Evolutionary conservation across 2,113 vertebrate genomes (phyloP).

Genomic region (Corythoichthys intestinalis): DNA sequence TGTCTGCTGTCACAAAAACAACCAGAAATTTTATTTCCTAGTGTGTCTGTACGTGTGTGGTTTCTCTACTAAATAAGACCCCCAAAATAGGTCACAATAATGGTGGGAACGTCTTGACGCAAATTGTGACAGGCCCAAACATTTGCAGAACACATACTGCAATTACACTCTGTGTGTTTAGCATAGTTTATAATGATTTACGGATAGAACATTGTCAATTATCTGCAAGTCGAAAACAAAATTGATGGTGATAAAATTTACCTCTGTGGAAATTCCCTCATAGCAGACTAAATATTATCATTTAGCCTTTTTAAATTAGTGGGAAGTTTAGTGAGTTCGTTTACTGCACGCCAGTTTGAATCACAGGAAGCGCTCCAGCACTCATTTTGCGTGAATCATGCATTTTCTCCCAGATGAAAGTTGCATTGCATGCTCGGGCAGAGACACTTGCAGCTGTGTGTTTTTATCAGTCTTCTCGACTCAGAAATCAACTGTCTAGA

Average conservation of each 20-base stretch:
- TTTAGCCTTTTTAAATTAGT: conserved; percentile 54
- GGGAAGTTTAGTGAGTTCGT: conserved; percentile 47
- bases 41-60: not conserved
- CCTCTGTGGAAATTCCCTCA: conserved; percentile 68
- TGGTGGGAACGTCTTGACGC: conserved; percentile 23
- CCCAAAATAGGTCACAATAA: conserved; percentile 12
- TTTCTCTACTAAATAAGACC: conserved; percentile 7
- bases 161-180: conserved; percentile 46
- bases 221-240: conserved; percentile 51
- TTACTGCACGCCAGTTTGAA: conserved; percentile 41
- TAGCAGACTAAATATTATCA: conserved; percentile 65
- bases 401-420: conserved; percentile 38
- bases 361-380: conserved; percentile 27
- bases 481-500: conserved; percentile 66
- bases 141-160: conserved; percentile 34
- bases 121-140: conserved; percentile 42
- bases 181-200: conserved; percentile 49
- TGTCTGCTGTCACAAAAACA: too few species aligned
- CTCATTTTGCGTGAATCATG: conserved; percentile 29
- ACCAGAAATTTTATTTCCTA: not conserved
- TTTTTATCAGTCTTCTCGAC: conserved; percentile 51
- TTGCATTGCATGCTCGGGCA: conserved; percentile 34
- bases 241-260: conserved; percentile 46
- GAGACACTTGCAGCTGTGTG: conserved; percentile 41
- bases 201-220: conserved; percentile 42